Conservation (phyloP, 64 coral and sea anemone genomes). For the Porites lutea region DNA sequence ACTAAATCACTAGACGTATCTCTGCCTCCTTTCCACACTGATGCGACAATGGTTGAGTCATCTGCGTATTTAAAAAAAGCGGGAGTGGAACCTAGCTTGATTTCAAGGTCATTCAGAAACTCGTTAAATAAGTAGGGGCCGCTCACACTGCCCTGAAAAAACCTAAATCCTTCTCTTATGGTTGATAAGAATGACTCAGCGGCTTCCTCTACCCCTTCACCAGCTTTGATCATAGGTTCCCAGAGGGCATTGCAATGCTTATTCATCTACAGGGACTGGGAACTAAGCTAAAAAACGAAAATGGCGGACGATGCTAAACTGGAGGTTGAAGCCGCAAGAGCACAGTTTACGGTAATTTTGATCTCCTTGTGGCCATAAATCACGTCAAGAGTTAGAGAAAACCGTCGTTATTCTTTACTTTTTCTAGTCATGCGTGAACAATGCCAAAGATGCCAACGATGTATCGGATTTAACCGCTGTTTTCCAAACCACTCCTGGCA, state of each 20-base stretch:
- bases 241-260: neutral
- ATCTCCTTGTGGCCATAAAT: neutral
- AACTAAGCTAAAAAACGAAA: neutral
- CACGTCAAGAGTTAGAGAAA: neutral
- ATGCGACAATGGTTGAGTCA: too few species aligned
- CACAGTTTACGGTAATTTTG: neutral
- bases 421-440: conserved; percentile 26
- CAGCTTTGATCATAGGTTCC: neutral
- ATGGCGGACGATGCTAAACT: neutral
- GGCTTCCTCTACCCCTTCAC: too few species aligned
- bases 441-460: conserved; percentile 28
- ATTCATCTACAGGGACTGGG: too few species aligned
- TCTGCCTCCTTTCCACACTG: too few species aligned
- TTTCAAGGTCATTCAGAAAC: too few species aligned
- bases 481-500: conserved; percentile 19
- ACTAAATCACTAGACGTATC: too few species aligned
- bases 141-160: too few species aligned
- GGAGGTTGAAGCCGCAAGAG: neutral
- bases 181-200: too few species aligned
- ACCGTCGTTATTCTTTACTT: neutral
- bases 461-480: neutral
- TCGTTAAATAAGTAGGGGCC: too few species aligned
- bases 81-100: too few species aligned
- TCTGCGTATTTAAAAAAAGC: too few species aligned
- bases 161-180: too few species aligned